These are phyloP conservation scores for Puntigrus tetrazona DNA, from an alignment of 2,113 vertebrate species.

Conservation along the genomic window DNA sequence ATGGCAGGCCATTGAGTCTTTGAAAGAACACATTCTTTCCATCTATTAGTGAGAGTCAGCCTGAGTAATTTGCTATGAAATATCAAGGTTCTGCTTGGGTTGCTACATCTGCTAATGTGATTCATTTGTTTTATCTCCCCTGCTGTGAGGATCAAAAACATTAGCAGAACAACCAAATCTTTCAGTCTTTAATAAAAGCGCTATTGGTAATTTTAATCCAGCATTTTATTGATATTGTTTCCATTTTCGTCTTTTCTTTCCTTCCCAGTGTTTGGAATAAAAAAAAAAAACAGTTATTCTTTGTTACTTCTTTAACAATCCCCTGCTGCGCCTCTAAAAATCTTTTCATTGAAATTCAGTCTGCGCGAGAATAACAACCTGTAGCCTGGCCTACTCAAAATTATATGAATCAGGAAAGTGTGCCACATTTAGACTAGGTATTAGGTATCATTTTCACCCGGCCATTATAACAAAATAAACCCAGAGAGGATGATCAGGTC, in stretches of 20 bases:
- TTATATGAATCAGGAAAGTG: background rate
- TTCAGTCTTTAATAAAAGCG: constrained; percentile 66
- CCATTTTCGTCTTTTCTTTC: background rate
- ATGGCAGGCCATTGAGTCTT: constrained; percentile 32
- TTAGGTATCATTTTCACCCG: background rate
- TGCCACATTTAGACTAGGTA: background rate
- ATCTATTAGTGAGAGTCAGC: constrained; percentile 64
- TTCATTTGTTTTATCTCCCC: constrained; percentile 81
- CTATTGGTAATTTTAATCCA: constrained; percentile 75
- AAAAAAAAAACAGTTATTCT: background rate
- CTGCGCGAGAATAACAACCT: constrained; percentile 11
- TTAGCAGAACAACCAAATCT: constrained; percentile 84
- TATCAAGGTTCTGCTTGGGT: constrained; percentile 75
- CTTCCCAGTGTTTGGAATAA: background rate
- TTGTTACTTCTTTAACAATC: constrained; percentile 2
- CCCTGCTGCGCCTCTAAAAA: background rate
- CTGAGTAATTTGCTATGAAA: constrained; percentile 79
- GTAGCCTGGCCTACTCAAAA: background rate
- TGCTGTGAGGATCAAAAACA: constrained; percentile 81
- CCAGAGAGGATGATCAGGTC: background rate
- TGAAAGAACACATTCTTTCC: constrained; percentile 47
- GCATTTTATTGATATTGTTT: background rate
- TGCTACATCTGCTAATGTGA: constrained; percentile 72
- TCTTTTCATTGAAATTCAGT: background rate
- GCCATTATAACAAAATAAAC: constrained; percentile 4